Base-by-base conservation (phyloP, 2,888 invertebrate species). In the Tryphoninae sp. region DNA sequence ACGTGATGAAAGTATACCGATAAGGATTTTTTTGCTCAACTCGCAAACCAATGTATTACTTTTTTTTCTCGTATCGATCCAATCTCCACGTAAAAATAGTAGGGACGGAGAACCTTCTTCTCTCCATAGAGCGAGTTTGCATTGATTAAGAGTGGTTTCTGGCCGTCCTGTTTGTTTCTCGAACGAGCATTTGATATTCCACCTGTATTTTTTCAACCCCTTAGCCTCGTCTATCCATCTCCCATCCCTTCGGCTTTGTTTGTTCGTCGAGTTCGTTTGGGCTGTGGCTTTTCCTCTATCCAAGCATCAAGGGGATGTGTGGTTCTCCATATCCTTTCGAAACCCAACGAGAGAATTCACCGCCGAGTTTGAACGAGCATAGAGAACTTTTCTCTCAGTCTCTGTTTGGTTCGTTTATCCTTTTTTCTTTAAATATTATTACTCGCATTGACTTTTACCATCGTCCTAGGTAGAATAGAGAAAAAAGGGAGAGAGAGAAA, bases 81-180 rank as follows among this genome's bases (percentile, higher is more conserved):
- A 13, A 45, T 3, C 2, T 45, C 13, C 45, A 11, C 45, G 13
- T 13, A 45, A 45, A 45, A 13, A 45, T 13, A 45, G 3, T 13
- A 13, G 45, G 13, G 13, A 45, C 1, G 13, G 45, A 45, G 45
- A 45, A 13, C 45, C 33, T 62, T 62, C 62, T 69, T 62, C 51
- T 2, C 2, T 40, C 16, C 33, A 16, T 53, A 33, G 62, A 42
- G 72, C 67, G 45, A 73, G 77, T 62, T 68, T 62, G 77, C 53
- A 77, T 80, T 77, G 73, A 81, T 81, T 73, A 68, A 64, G 68
- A 77, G 80, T 77, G 59, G 62, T 73, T 64, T 62, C 73, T 62
- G 73, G 62, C 72, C 72, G 61, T 74, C 65, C 69, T 78, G 78
- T 78, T 81, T 64, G 71, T 74, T 78, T 64, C 58, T 13, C 69